Conservation (phyloP, 1,140 invertebrate genomes). For the Apis cerana region DNA sequence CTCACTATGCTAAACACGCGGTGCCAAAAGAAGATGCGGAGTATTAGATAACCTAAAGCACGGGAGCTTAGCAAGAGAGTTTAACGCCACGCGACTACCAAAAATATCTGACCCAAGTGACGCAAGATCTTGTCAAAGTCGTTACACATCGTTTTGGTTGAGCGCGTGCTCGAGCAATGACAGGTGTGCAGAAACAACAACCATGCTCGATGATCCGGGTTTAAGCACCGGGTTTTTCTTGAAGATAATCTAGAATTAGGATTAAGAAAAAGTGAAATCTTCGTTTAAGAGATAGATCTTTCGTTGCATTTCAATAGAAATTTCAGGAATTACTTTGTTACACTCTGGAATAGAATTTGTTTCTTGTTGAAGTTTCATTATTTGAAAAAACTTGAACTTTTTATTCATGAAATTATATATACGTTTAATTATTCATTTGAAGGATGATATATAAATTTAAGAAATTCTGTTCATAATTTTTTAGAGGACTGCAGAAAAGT, state of each 20-base stretch:
- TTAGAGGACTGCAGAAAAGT: background rate
- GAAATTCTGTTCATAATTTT: too few relatives aligned
- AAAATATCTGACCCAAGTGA: slow-evolving; percentile 72
- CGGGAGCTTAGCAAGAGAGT: slow-evolving; percentile 40
- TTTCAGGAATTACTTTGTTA: background rate
- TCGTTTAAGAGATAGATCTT: background rate
- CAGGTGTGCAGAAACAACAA: slow-evolving; percentile 62
- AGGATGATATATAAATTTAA: background rate
- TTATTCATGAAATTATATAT: too few relatives aligned
- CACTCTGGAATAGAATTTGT: background rate
- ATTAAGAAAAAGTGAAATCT: background rate
- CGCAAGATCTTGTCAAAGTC: slow-evolving; percentile 67
- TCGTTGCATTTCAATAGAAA: background rate
- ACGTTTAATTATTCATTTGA: too few relatives aligned
- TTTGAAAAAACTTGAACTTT: too few relatives aligned
- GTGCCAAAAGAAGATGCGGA: slow-evolving; percentile 59
- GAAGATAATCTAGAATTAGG: background rate
- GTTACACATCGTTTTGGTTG: slow-evolving; percentile 39
- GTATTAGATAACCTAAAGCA: slow-evolving; percentile 61
- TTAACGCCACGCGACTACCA: slow-evolving; percentile 67
- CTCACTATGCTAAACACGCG: slow-evolving; percentile 31
- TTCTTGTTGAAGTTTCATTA: background rate
- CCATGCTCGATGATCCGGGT: background rate
- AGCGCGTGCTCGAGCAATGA: slow-evolving; percentile 53
- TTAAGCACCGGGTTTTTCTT: background rate